Conservation (phyloP, 2,888 invertebrate species). For the Norana najaformis region DNA sequence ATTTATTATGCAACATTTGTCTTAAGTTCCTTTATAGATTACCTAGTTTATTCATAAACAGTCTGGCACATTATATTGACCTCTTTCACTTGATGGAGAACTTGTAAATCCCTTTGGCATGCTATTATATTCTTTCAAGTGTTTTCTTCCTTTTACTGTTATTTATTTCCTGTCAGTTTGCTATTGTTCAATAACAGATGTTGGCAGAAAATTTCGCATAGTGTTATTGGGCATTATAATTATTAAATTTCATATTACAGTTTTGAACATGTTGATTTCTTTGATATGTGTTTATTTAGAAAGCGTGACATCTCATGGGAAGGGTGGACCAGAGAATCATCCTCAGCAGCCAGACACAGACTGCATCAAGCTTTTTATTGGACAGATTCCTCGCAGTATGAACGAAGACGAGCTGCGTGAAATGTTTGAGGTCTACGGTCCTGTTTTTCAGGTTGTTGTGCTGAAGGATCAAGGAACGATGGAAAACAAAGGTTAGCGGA, state of each 20-base stretch:
- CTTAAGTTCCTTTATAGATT: too few relatives aligned
- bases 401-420: constrained; percentile 29
- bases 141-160: not conserved
- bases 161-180: not conserved
- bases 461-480: constrained; percentile 33
- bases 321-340: not conserved
- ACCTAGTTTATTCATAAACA: too few relatives aligned
- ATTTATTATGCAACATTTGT: too few relatives aligned
- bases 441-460: constrained; percentile 28
- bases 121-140: not conserved
- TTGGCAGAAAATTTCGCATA: not conserved
- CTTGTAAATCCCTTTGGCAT: not conserved
- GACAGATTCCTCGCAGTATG: constrained; percentile 36
- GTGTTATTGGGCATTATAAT: too few relatives aligned
- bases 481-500: constrained; percentile 30
- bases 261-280: not conserved
- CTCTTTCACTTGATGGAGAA: not conserved
- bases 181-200: too few relatives aligned
- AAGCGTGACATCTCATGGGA: not conserved
- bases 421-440: constrained; percentile 34
- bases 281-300: not conserved
- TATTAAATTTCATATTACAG: too few relatives aligned
- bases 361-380: constrained; percentile 36
- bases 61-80: too few relatives aligned
- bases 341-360: constrained; percentile 33